Percentiles rank a stretch among this genome's conserved stretches.
Conservation (phyloP, 2,113 vertebrate genomes). For the Spermophilus dauricus region DNA sequence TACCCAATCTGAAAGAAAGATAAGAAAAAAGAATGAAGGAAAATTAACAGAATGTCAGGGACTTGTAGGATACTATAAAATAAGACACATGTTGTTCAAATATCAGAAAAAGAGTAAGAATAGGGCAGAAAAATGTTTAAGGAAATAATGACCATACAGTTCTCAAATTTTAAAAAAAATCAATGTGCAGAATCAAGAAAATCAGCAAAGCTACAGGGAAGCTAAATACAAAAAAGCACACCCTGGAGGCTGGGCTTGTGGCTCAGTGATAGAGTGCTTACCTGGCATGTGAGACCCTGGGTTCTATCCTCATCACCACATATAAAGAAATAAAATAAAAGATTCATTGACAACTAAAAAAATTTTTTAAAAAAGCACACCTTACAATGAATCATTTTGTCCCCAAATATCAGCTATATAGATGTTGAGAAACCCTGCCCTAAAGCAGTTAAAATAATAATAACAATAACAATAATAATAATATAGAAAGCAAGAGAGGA, state of each 20-base stretch:
- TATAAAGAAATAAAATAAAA: too few species aligned
- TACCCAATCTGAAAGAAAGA: background rate
- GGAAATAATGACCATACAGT: background rate
- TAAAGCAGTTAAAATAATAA: background rate
- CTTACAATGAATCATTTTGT: background rate
- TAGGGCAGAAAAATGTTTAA: background rate
- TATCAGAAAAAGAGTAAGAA: background rate
- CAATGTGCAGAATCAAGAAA: background rate
- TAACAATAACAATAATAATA: too few species aligned
- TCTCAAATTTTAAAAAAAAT: slow-evolving; percentile 31
- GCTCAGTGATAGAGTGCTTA: too few species aligned
- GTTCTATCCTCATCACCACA: too few species aligned
- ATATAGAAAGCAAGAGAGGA: background rate
- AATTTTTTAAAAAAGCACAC: background rate
- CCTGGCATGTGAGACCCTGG: too few species aligned
- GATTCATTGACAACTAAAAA: too few species aligned
- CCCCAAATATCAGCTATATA: background rate
- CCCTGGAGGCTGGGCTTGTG: too few species aligned
- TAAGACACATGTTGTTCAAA: slow-evolving; percentile 1
- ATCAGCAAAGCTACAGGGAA: background rate
- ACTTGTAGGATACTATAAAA: background rate
- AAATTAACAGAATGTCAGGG: background rate
- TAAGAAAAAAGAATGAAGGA: background rate
- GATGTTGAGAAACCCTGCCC: background rate
- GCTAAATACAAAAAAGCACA: background rate